These are phyloP conservation scores for Aphis craccivora DNA, from an alignment of 1,140 invertebrate species.

Conservation along the genomic window DNA sequence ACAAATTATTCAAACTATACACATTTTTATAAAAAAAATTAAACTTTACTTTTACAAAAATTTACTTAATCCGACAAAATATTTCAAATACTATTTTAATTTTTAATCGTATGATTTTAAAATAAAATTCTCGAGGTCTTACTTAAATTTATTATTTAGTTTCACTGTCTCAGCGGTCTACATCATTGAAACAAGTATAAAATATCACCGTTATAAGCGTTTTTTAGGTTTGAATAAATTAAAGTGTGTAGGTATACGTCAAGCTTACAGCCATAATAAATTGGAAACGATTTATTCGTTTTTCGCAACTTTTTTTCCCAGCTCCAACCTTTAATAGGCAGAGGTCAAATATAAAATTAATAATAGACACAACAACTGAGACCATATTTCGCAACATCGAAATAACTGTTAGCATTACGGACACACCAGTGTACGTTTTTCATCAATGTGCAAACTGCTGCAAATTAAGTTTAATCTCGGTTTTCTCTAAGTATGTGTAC, in stretches of 20 bases:
- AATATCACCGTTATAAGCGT: neutral
- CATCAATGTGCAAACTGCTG: neutral
- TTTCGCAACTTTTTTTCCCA: neutral
- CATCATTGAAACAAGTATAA: neutral
- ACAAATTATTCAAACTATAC: neutral
- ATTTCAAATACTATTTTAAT: neutral
- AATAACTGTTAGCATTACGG: neutral
- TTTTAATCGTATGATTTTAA: neutral
- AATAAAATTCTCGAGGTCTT: neutral
- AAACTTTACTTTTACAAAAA: too few relatives aligned
- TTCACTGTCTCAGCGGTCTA: rapidly evolving
- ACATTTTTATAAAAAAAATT: neutral
- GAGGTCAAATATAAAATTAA: neutral
- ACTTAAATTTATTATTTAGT: neutral
- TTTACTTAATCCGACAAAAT: rapidly evolving
- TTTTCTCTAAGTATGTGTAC: neutral
- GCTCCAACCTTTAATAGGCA: neutral
- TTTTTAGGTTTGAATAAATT: neutral
- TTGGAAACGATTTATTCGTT: neutral
- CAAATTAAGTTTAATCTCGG: neutral
- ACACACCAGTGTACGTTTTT: neutral
- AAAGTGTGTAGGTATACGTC: neutral
- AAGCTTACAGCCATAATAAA: neutral
- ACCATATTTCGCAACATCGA: neutral
- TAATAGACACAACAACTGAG: neutral